Evolutionary conservation across 2,113 vertebrate genomes (phyloP).

Genomic region (Setophaga coronata): DNA sequence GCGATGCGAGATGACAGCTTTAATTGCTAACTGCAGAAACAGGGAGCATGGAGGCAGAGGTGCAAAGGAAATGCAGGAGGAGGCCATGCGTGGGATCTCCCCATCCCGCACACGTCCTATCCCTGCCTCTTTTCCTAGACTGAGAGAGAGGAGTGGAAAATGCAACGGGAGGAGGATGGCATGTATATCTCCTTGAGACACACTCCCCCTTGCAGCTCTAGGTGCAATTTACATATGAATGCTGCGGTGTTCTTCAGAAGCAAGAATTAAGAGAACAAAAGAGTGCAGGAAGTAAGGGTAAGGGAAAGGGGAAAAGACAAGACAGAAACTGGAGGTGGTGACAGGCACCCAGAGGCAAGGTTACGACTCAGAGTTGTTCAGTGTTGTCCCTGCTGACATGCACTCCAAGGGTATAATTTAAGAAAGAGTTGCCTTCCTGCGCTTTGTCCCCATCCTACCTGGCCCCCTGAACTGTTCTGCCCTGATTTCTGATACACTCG

Average conservation of each 20-base stretch:
- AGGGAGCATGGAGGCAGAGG: not conserved
- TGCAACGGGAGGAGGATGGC: not conserved
- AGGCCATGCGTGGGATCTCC: not conserved
- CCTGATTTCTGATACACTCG: not conserved
- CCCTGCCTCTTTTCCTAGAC: not conserved
- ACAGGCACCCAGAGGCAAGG: slow-evolving; percentile 44
- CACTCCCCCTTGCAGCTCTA: not conserved
- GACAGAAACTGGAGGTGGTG: slow-evolving; percentile 61
- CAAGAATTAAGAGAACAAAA: slow-evolving; percentile 63
- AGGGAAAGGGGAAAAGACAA: slow-evolving; percentile 6
- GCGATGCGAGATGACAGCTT: not conserved
- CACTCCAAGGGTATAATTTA: slow-evolving; percentile 12
- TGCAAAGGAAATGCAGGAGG: not conserved
- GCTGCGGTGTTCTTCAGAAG: slow-evolving; percentile 25
- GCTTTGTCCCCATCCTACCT: not conserved
- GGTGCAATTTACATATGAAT: slow-evolving; percentile 66
- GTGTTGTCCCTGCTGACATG: not conserved
- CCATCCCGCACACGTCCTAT: not conserved
- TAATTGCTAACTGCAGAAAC: not conserved
- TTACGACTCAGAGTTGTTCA: not conserved
- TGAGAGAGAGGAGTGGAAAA: not conserved
- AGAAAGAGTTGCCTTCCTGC: not conserved
- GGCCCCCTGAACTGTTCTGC: not conserved
- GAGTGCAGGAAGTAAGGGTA: slow-evolving; percentile 35
- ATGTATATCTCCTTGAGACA: not conserved